Evolutionary conservation across 1,140 invertebrate species (phyloP).

Genomic region (Mya arenaria): DNA sequence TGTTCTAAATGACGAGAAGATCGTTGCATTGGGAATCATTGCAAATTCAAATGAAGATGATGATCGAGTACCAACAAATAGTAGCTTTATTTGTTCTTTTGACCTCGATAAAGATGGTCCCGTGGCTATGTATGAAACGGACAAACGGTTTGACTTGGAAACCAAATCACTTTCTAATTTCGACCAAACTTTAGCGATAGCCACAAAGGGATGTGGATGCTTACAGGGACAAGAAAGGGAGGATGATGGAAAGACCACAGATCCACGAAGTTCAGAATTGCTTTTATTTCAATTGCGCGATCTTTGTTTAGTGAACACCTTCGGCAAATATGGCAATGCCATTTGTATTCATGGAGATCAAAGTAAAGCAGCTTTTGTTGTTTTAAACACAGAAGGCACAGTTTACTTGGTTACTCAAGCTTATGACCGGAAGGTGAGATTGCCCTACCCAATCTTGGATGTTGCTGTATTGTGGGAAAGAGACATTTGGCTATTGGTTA

Average conservation of each 20-base stretch:
- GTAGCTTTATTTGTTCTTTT: conserved; percentile 32
- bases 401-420: too few species aligned
- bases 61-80: conserved; percentile 18
- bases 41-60: not conserved
- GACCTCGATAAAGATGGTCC: conserved; percentile 7
- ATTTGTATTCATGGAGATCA: too few species aligned
- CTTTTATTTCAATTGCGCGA: too few species aligned
- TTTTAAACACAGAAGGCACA: too few species aligned
- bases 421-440: too few species aligned
- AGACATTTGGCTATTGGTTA: conserved; percentile 57
- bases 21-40: conserved; percentile 10
- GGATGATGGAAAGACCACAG: too few species aligned
- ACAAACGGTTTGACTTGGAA: not conserved
- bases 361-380: too few species aligned
- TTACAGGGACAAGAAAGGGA: too few species aligned
- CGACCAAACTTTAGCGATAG: not conserved
- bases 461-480: conserved; percentile 61
- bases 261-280: too few species aligned
- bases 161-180: not conserved
- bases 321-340: too few species aligned
- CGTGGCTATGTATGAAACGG: not conserved
- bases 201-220: too few species aligned
- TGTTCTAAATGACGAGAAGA: conserved; percentile 9
- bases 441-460: conserved; percentile 3
- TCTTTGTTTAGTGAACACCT: too few species aligned